Evolutionary conservation across 2,888 invertebrate genomes (phyloP).

Genomic region (Formica aserva): DNA sequence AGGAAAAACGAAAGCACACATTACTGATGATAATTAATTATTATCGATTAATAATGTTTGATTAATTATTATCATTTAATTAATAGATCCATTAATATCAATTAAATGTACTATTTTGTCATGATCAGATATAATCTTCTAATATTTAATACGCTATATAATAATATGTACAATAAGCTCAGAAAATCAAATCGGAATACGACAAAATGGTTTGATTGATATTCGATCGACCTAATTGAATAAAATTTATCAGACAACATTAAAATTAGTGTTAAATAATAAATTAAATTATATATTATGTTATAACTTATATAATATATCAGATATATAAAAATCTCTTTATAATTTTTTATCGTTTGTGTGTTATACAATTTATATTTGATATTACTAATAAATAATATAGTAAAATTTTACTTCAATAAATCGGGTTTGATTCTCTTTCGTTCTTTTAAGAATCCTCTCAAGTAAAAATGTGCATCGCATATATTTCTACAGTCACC

Average conservation of each 20-base stretch:
- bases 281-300: not conserved
- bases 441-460: not conserved
- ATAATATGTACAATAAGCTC: not conserved
- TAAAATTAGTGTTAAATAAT: not conserved
- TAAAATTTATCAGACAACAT: not conserved
- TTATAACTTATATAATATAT: not conserved
- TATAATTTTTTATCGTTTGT: not conserved
- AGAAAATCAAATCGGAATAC: not conserved
- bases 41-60: not conserved
- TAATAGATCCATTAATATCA: not conserved
- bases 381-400: not conserved
- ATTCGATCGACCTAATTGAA: not conserved
- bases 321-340: not conserved
- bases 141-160: not conserved
- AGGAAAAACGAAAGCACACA: not conserved
- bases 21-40: not conserved
- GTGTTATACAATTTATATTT: not conserved
- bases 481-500: not conserved
- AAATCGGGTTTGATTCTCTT: not conserved
- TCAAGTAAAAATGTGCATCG: not conserved
- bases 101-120: not conserved
- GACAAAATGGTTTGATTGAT: not conserved
- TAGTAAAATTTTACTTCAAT: not conserved
- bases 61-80: constrained; percentile 11
- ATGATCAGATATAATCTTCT: not conserved